Evolutionary conservation across 1,140 invertebrate genomes (phyloP).

Genomic region (Hylaeus volcanicus): DNA sequence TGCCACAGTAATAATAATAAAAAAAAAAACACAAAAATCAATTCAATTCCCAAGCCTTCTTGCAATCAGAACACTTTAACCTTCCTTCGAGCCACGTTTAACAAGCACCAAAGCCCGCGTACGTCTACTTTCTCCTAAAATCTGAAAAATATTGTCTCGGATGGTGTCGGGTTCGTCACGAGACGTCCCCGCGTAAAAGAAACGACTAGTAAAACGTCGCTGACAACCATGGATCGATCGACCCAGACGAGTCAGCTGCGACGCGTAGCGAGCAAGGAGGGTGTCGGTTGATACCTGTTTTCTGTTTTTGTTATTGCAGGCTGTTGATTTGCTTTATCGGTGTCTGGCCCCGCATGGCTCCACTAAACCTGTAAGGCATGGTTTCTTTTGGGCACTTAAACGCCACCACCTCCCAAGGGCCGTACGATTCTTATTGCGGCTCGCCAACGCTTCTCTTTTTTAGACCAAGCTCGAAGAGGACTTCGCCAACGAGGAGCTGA

Average conservation of each 20-base stretch:
- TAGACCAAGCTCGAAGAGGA: slow-evolving; percentile 78
- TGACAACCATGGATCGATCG: slow-evolving; percentile 58
- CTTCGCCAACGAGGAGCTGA: slow-evolving; percentile 75
- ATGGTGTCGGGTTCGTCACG: too few relatives aligned
- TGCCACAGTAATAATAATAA: too few relatives aligned
- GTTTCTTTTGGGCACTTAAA: slow-evolving; percentile 77
- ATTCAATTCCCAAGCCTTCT: too few relatives aligned
- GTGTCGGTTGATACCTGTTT: slow-evolving; percentile 79
- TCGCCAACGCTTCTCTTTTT: slow-evolving; percentile 64
- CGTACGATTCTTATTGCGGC: slow-evolving; percentile 53
- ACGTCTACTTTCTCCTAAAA: too few relatives aligned
- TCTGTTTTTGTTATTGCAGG: slow-evolving; percentile 81
- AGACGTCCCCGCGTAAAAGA: background rate
- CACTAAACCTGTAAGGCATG: slow-evolving; percentile 81
- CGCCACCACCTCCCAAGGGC: slow-evolving; percentile 47
- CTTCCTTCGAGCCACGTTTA: too few relatives aligned
- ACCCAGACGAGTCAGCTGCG: slow-evolving; percentile 48
- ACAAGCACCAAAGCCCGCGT: too few relatives aligned
- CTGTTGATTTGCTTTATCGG: slow-evolving; percentile 81
- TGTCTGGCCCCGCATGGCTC: slow-evolving; percentile 81
- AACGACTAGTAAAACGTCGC: slow-evolving; percentile 22
- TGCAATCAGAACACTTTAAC: too few relatives aligned
- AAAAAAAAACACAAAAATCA: too few relatives aligned
- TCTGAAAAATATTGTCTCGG: background rate
- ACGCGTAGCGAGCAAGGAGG: slow-evolving; percentile 57